These are phyloP conservation scores for Sweltsa coloradensis DNA, from an alignment of 1,140 invertebrate genomes.

Conservation along the genomic window DNA sequence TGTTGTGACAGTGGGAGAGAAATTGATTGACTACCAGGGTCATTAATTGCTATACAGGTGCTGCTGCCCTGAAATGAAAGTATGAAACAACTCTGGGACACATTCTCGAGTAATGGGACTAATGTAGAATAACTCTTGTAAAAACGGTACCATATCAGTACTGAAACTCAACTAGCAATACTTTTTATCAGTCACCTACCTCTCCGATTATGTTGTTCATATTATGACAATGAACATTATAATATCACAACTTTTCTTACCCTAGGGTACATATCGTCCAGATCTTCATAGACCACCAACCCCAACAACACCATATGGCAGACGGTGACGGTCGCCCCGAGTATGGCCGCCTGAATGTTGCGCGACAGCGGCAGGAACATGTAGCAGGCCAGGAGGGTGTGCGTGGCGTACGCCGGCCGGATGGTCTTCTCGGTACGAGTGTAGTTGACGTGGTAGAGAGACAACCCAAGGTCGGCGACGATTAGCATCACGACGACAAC, in stretches of 20 bases:
- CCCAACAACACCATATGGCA: constrained; percentile 47
- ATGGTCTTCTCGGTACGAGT: constrained; percentile 11
- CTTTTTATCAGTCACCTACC: background rate
- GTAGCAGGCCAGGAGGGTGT: constrained; percentile 58
- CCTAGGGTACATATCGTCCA: constrained; percentile 16
- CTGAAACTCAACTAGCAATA: background rate
- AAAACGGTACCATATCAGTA: background rate
- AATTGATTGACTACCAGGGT: too few species aligned
- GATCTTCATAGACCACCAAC: constrained; percentile 46
- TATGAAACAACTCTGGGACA: background rate
- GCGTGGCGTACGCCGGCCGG: constrained; percentile 52
- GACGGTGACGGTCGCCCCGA: constrained; percentile 47
- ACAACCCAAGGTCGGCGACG: constrained; percentile 20
- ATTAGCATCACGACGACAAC: constrained; percentile 21
- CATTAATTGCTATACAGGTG: too few species aligned
- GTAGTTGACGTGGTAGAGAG: constrained; percentile 14
- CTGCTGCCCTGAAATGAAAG: too few species aligned
- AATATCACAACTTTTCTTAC: constrained; percentile 23
- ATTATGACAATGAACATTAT: background rate
- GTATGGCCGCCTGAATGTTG: constrained; percentile 47
- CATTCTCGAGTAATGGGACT: background rate
- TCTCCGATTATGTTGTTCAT: background rate
- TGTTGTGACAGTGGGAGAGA: too few species aligned
- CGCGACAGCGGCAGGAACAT: constrained; percentile 62
- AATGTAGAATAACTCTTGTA: background rate